Evolutionary conservation across 1,140 invertebrate species (phyloP), one percentile per base, ranked within the genome.

Genomic region (Drosophila hydei): DNA sequence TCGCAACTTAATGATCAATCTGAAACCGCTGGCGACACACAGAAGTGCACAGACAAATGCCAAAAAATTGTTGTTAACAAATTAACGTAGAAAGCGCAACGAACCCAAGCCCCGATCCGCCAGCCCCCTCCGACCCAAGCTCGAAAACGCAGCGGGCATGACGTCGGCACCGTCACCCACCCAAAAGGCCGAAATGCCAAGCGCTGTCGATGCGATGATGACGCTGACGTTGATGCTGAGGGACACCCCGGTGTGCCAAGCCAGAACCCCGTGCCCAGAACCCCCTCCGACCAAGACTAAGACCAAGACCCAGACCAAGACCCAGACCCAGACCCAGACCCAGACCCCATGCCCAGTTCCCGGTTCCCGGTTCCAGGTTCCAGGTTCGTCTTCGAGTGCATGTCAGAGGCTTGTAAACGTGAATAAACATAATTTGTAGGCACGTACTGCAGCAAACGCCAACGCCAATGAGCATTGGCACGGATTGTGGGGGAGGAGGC

Each of bases 71-170:
- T 83, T 87, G 78, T 87, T 87, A 87, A 88, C 83, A 87, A 87
- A 87, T 87, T 87, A 87, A 79, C 83, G 83, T 87, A 83, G 83
- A 87, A 88, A 87, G 83, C 83, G 85, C 83, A 87, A 88, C 83
- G 83, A 87, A 87, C 83, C 50, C 55, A 25, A 63, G 27, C 30
- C 6, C 42, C 18, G 68, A 62, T 12, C 42, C 40, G 8, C 23
- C 33, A 1, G 48, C 9, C 16, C 23, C 43, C n/a, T 45, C 9
- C 14, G 52, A 69, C 52, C 47, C 30, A 7, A 42, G 16, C 19
- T n/a, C 12, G 59, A 62, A 30, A 59, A 54, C 81, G 30, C 81
- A 87, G 83, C 83, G 81, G 83, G 81, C 75, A 65, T 62, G 52
- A 63, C 54, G 65, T 71, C 80, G 64, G 76, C 80, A 85, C 48